Evolutionary conservation across 2,797 vertebrate genomes (phyloP), one percentile per base, ranked within the genome.

Genomic region (Iguana delicatissima): DNA sequence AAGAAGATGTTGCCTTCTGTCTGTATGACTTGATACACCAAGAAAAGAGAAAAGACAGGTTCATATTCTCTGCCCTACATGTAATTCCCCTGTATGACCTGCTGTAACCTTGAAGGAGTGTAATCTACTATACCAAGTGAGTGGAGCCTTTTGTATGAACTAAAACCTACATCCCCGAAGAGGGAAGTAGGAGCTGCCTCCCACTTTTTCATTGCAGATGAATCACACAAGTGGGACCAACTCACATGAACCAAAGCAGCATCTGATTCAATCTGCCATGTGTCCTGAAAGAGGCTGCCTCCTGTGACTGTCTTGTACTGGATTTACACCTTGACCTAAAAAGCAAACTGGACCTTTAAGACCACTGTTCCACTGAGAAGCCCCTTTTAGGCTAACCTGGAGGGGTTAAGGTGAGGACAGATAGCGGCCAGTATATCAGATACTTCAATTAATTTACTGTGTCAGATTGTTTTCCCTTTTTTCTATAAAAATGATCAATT

Each of bases 381-480:
- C 6, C 32, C 69, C 42, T 29, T 76, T 80, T 76, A 57, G 81
- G 52, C 52, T 42, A 84, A 9, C 13, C 2, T 55, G 26, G 57
- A 64, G 59, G 59, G 85, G 13, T 14, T 20, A 59, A 12, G 20
- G 16, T 64, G 6, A 32, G 55, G 32, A 24, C 4, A 87, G 92
- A 92, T 50, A 88, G 81, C 29, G 80, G 88, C 46, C 18, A 87
- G 90, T 88, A 50, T 84, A 46, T 8, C 59, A 88, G 90, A 86
- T 62, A 52, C 26, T 50, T 14, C 85, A 38, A 3, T 91, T 74
- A 94, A 67, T 86, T 81, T 90, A 74, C 20, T 90, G 91, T 92
- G 94, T 42, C 64, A 89, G 73, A 89, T 1, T 86, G 94, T 94
- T 87, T 84, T 83, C 89, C 82, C 93, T 0, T 85, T 96, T 95